Base-by-base conservation (phyloP, 2,113 vertebrate genomes). In the Cisticola juncidis region DNA sequence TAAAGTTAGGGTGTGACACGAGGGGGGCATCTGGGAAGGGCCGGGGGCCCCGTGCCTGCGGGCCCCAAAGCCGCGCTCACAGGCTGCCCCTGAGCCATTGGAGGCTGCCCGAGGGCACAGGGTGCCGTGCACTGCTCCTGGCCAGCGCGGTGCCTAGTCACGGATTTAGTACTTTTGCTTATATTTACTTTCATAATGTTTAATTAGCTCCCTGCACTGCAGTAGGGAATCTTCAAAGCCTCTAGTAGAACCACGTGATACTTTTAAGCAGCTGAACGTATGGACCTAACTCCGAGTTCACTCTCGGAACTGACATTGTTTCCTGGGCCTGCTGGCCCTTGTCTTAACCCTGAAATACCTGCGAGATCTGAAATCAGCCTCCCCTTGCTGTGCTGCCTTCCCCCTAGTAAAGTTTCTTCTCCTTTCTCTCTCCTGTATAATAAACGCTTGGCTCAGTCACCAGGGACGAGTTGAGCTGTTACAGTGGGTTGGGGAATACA, bases 281-380 rank as follows among this genome's bases (percentile, higher is more conserved):
- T 5, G 8, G 13, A 5, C 5, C 1, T 9, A 31, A 0, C 1
- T 16, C 0, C 15, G 6, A 25, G 21, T 22, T 58, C 8, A 0
- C 8, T 62, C 1, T 47, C 8, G 2, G 26, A 47, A 35, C 29
- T 54, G 51, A 21, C 5, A 0, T 13, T 3, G 0, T 83, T 81
- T 69, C 12, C 14, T 23, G 38, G 22, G n/a, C 14, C 14, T 65
- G 0, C 14, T 42, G 7, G 15, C 21, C 14, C 21, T 53, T 50
- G 24, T 35, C 25, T 17, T 40, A 14, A 25, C 19, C 7, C 33
- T 31, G 38, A 21, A 48, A 6, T 24, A 31, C 8, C 3, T 4
- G 25, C 1, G 4, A 38, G 56, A 47, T 40, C 31, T 4, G 8
- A 26, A 20, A 42, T 42, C 50, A 14, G n/a, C 11, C 38, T 53